These are phyloP conservation scores for Melitaea athalia DNA, from an alignment of 2,888 invertebrate genomes.

Conservation along the genomic window DNA sequence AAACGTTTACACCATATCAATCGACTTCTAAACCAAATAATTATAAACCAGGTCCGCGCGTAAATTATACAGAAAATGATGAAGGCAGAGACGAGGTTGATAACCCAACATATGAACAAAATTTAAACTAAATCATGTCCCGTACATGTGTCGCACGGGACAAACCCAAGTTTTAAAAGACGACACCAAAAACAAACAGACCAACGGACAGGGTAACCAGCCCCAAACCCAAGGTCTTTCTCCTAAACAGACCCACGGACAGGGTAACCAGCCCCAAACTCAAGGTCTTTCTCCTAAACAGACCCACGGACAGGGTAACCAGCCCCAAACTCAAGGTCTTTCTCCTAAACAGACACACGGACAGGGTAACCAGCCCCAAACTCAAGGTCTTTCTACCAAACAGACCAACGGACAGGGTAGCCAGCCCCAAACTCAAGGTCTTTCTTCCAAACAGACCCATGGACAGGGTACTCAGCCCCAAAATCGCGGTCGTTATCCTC, in stretches of 20 bases:
- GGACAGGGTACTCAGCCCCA: conserved; percentile 18
- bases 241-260: no score
- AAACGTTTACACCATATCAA: conserved; percentile 13
- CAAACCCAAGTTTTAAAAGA: neutral
- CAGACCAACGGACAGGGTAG: conserved; percentile 18
- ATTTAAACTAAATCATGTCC: neutral
- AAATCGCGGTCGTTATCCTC: conserved; percentile 12
- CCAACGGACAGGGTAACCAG: no score
- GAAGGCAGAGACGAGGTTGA: neutral
- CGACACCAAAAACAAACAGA: no score
- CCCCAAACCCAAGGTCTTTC: neutral
- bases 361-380: neutral
- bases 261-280: no score
- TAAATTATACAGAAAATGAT: conserved; percentile 1
- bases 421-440: conserved; percentile 18
- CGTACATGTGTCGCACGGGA: neutral
- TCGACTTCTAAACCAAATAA: neutral
- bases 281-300: no score
- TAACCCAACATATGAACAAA: neutral
- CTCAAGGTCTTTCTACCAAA: neutral
- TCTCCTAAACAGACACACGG: neutral
- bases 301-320: no score
- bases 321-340: no score
- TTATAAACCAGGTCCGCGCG: neutral
- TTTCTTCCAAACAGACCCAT: neutral